Conservation (phyloP, 2,888 invertebrate species). For the Andrena praecox region DNA sequence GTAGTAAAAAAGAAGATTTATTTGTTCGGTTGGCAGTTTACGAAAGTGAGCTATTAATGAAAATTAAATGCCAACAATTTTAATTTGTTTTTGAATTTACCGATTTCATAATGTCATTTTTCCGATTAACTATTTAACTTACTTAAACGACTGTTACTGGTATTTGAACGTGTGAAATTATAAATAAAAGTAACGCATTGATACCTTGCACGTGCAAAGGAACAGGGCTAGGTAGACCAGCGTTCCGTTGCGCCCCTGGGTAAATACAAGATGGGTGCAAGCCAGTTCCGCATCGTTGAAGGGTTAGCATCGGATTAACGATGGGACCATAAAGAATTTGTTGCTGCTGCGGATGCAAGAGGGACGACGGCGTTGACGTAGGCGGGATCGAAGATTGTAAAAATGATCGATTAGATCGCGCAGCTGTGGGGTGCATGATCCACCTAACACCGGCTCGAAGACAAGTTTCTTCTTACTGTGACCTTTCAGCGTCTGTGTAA, state of each 20-base stretch:
- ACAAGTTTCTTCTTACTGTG: constrained; percentile 37
- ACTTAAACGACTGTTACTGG: too few species aligned
- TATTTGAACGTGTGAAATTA: neutral
- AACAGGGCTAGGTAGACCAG: constrained; percentile 64
- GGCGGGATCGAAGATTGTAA: constrained; percentile 63
- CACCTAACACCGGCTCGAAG: constrained; percentile 62
- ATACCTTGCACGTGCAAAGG: constrained; percentile 75
- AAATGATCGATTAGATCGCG: constrained; percentile 76
- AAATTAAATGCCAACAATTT: too few species aligned
- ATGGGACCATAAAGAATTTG: constrained; percentile 79
- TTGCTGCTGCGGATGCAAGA: constrained; percentile 73
- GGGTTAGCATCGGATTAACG: constrained; percentile 68
- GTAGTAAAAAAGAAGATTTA: too few species aligned
- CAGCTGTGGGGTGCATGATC: constrained; percentile 79
- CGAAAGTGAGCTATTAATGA: too few species aligned
- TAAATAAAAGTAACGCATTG: constrained; percentile 39
- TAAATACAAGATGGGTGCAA: constrained; percentile 77
- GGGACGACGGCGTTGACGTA: constrained; percentile 62
- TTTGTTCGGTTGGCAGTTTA: too few species aligned
- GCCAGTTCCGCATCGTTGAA: constrained; percentile 75
- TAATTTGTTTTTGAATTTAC: neutral
- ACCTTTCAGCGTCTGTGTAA: constrained; percentile 49
- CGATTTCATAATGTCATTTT: neutral
- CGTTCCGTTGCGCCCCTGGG: constrained; percentile 71
- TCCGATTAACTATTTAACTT: too few species aligned